Percentiles rank a stretch among this genome's conserved stretches.
phyloP scores from a whole-genome alignment of 1,140 invertebrate species.

The Oscheius sp. region DNA sequence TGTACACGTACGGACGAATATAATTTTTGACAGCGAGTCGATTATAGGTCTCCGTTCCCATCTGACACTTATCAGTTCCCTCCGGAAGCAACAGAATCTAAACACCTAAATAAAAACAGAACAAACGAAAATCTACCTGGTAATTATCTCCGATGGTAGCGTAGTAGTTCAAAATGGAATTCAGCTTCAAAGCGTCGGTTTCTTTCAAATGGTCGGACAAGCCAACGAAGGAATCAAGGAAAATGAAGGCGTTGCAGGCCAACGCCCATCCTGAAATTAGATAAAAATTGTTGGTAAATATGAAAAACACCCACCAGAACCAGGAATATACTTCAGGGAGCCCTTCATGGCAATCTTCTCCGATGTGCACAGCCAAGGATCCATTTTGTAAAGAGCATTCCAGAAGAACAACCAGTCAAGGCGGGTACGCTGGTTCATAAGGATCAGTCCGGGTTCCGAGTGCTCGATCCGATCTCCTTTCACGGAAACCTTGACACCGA shows the following conservation, averaged over 20 bases:
- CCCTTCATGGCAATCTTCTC: conserved; percentile 80
- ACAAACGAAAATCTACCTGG: not conserved
- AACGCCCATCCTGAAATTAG: conserved; percentile 64
- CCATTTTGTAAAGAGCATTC: conserved; percentile 76
- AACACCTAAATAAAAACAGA: conserved; percentile 23
- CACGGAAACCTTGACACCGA: conserved; percentile 72
- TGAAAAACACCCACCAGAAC: conserved; percentile 62
- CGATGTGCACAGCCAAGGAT: conserved; percentile 67
- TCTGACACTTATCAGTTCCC: conserved; percentile 78
- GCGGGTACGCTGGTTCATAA: conserved; percentile 82
- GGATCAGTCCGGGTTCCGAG: conserved; percentile 72
- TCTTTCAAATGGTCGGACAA: not conserved
- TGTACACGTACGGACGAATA: conserved; percentile 71
- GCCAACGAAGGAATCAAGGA: conserved; percentile 3
- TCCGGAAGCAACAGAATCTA: conserved; percentile 79
- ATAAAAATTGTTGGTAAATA: not conserved
- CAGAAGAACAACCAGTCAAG: conserved; percentile 87
- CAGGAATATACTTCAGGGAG: conserved; percentile 74
- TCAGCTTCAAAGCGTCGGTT: not conserved
- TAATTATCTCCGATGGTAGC: not conserved
- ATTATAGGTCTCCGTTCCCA: conserved; percentile 72
- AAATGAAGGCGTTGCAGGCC: not conserved
- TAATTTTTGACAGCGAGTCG: conserved; percentile 72
- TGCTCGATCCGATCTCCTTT: conserved; percentile 74
- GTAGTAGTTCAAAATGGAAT: not conserved